These are phyloP conservation scores for Antitype chi DNA, from an alignment of 2,888 invertebrate genomes.

Conservation along the genomic window DNA sequence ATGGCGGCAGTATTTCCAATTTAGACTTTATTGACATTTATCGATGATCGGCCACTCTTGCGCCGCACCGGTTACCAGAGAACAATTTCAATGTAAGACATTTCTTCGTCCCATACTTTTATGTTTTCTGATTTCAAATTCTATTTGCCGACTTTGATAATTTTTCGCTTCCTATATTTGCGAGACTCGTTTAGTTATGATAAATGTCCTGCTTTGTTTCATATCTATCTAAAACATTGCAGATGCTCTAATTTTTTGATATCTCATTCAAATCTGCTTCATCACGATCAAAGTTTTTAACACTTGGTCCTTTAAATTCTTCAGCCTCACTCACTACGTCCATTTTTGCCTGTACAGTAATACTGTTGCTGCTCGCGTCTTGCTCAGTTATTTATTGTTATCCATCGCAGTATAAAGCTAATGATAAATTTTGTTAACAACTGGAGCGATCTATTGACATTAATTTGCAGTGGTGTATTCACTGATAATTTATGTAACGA, in stretches of 20 bases:
- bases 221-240: constrained; percentile 24
- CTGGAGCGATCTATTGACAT: constrained; percentile 70
- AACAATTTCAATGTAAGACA: constrained; percentile 37
- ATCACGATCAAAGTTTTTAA: constrained; percentile 31
- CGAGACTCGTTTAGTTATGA: constrained; percentile 36
- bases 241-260: constrained; percentile 35
- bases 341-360: constrained; percentile 6
- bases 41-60: constrained; percentile 75
- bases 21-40: constrained; percentile 81
- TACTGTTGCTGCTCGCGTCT: constrained; percentile 15
- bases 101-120: constrained; percentile 10
- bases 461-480: constrained; percentile 63
- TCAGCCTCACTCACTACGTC: background rate
- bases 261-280: constrained; percentile 35
- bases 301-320: background rate
- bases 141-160: background rate
- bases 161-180: constrained; percentile 15
- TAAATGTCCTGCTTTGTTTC: constrained; percentile 35
- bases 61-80: constrained; percentile 53
- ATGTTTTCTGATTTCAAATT: constrained; percentile 18
- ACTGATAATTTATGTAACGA: constrained; percentile 69
- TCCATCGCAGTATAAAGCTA: constrained; percentile 48
- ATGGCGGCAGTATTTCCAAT: constrained; percentile 74
- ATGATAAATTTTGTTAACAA: constrained; percentile 71
- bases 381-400: constrained; percentile 59